A percentile compares a stretch with the other conserved stretches of the same genome.
Conservation (phyloP, 2,113 vertebrate species). For the Cryptotis parvus region DNA sequence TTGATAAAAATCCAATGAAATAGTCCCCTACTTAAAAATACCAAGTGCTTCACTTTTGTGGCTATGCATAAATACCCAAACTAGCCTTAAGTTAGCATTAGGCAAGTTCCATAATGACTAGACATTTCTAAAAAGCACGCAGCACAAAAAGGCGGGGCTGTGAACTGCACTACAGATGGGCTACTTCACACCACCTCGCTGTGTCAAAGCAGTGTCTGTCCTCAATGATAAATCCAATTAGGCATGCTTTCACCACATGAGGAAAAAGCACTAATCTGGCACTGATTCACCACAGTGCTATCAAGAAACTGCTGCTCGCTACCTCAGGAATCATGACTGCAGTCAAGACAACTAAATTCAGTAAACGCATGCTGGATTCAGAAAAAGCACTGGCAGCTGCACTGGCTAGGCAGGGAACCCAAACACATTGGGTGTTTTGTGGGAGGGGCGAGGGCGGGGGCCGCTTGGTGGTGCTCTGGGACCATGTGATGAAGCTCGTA, state of each 20-base stretch:
- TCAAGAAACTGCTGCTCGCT: constrained; percentile 8
- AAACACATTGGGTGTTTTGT: too few species aligned
- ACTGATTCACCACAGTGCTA: background rate
- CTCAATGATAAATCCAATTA: constrained; percentile 52
- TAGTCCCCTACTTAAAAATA: constrained; percentile 20
- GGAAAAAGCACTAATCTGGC: constrained; percentile 16
- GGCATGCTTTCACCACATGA: constrained; percentile 23
- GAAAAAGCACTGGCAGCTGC: background rate
- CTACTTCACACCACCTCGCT: constrained; percentile 36
- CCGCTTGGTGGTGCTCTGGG: too few species aligned
- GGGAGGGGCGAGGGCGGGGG: too few species aligned
- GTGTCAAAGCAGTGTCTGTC: constrained; percentile 21
- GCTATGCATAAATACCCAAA: constrained; percentile 6
- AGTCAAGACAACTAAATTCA: constrained; percentile 18
- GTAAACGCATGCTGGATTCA: background rate
- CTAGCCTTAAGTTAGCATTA: background rate
- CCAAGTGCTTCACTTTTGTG: constrained; percentile 25
- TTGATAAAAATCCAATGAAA: constrained; percentile 13
- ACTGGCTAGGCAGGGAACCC: background rate
- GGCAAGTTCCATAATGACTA: background rate
- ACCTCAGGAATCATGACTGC: constrained; percentile 18
- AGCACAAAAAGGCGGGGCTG: background rate
- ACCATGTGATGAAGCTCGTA: too few species aligned
- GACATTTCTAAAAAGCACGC: constrained; percentile 40
- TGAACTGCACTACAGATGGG: constrained; percentile 40